Evolutionary conservation across 2,113 vertebrate genomes (phyloP).

Genomic region (Gopherus flavomarginatus): DNA sequence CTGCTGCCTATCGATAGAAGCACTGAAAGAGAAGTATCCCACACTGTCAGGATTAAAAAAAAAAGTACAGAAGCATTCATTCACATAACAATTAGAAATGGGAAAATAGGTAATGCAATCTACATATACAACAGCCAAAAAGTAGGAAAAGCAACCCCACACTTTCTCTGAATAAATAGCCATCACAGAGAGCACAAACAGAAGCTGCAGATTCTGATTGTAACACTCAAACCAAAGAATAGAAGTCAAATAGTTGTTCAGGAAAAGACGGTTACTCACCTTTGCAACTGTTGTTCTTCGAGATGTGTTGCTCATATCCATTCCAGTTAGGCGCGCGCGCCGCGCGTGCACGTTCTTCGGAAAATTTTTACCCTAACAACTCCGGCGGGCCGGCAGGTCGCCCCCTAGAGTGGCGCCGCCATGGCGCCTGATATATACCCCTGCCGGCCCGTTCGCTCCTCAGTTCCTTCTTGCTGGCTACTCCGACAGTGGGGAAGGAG

Average conservation of each 20-base stretch:
- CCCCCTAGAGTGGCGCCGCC: no score
- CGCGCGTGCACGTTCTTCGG: no score
- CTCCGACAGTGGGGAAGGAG: no score
- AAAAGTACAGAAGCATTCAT: conserved; percentile 25
- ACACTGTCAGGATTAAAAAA: background rate
- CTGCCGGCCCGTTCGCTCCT: no score
- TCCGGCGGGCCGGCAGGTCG: no score
- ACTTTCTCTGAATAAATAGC: conserved; percentile 71
- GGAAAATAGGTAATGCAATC: conserved; percentile 47
- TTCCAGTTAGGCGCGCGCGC: no score
- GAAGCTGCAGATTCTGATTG: conserved; percentile 73
- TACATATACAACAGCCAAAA: conserved; percentile 62
- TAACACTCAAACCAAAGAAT: conserved; percentile 68
- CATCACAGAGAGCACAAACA: conserved; percentile 73
- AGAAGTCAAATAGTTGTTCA: conserved; percentile 69
- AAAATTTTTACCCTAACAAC: no score
- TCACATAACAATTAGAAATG: conserved; percentile 31
- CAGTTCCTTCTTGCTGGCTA: no score
- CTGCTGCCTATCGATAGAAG: background rate
- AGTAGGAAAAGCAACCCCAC: conserved; percentile 71
- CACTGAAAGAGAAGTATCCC: conserved; percentile 11
- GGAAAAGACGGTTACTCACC: background rate
- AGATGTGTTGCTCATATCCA: no score
- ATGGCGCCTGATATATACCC: no score
- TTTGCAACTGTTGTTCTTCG: no score